Evolutionary conservation across 2,888 invertebrate genomes (phyloP).

Genomic region (Hirtodrosophila trivittata): DNA sequence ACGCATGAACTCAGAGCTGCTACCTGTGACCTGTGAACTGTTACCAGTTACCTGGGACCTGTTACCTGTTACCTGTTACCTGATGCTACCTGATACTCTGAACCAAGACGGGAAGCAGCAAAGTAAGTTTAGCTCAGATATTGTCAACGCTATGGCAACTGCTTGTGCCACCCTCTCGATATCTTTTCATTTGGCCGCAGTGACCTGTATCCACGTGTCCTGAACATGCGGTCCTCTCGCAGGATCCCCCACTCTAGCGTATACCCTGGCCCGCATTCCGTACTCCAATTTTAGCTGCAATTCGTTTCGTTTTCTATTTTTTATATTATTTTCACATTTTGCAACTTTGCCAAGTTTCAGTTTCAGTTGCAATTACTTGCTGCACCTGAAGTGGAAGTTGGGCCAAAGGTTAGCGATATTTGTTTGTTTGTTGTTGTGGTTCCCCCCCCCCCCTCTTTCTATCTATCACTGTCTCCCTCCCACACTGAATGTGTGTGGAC

Average conservation of each 20-base stretch:
- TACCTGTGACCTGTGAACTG: background rate
- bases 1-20: conserved; percentile 4
- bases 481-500: conserved; percentile 25
- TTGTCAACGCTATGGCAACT: conserved; percentile 34
- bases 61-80: background rate
- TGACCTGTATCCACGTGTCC: conserved; percentile 61
- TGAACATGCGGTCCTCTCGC: conserved; percentile 12
- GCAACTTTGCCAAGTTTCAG: conserved; percentile 73
- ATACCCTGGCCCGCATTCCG: too few relatives aligned
- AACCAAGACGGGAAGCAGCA: too few relatives aligned
- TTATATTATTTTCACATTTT: conserved; percentile 35
- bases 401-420: conserved; percentile 68
- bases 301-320: conserved; percentile 35
- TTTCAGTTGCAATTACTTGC: conserved; percentile 73
- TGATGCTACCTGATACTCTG: too few relatives aligned
- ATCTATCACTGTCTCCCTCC: too few relatives aligned
- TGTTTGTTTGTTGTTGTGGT: conserved; percentile 60
- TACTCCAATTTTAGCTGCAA: conserved; percentile 45
- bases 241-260: background rate
- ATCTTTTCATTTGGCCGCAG: conserved; percentile 71
- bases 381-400: conserved; percentile 73
- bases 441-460: too few relatives aligned
- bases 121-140: background rate
- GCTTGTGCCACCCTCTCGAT: conserved; percentile 43
- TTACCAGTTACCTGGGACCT: background rate